Conservation (phyloP, 2,888 invertebrate species). For the Ochropacha duplaris region DNA sequence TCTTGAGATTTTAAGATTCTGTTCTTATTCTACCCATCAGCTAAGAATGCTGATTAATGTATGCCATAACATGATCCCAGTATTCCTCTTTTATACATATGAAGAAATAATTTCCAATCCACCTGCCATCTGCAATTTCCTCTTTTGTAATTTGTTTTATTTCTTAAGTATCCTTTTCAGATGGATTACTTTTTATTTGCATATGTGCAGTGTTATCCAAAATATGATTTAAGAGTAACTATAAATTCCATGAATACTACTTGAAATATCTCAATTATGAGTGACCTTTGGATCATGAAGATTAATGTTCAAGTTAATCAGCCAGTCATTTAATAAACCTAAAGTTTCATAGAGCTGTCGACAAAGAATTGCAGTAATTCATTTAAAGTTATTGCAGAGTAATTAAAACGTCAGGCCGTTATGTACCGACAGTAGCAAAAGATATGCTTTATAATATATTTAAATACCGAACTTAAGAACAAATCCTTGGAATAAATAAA, state of each 20-base stretch:
- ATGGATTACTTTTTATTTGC: not conserved
- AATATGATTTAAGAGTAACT: too few relatives aligned
- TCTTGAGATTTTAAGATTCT: conserved; percentile 3
- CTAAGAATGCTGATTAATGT: not conserved
- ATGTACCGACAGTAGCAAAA: conserved; percentile 27
- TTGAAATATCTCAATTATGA: not conserved
- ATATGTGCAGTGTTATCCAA: not conserved
- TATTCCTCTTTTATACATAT: not conserved
- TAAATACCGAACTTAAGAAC: not conserved
- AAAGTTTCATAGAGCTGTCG: conserved; percentile 13
- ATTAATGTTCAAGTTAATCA: conserved; percentile 2
- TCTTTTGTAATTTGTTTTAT: not conserved
- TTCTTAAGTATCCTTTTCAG: not conserved
- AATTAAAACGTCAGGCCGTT: conserved; percentile 34
- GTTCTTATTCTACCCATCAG: conserved; percentile 3
- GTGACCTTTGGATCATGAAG: not conserved
- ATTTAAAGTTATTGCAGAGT: conserved; percentile 37
- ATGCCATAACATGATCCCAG: not conserved
- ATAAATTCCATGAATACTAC: not conserved
- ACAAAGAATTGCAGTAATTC: conserved; percentile 25
- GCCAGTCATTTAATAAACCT: conserved; percentile 12
- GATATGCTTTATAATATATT: too few relatives aligned
- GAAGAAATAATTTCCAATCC: not conserved
- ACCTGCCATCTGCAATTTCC: not conserved
- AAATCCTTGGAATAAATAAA: too few relatives aligned